Conservation (phyloP, 2,888 invertebrate species). For the Diaphora mendica region DNA sequence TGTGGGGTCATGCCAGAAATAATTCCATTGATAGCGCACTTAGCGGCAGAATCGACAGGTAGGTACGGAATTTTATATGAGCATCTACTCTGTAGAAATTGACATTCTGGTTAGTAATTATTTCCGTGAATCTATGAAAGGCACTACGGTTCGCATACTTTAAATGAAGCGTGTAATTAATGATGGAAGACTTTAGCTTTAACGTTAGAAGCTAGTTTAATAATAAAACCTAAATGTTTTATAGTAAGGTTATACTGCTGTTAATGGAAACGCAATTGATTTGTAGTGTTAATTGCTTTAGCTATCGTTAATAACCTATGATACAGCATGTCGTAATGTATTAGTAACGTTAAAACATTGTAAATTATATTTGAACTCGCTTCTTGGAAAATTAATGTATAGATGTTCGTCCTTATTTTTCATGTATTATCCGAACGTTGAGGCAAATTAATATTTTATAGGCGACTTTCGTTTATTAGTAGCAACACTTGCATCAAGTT, state of each 20-base stretch:
- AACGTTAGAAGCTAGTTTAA: slow-evolving; percentile 58
- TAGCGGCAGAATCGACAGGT: slow-evolving; percentile 90
- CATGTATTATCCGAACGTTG: slow-evolving; percentile 26
- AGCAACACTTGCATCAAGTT: background rate
- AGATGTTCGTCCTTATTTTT: slow-evolving; percentile 39
- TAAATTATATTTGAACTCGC: slow-evolving; percentile 27
- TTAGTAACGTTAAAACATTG: slow-evolving; percentile 18
- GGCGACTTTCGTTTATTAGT: slow-evolving; percentile 8
- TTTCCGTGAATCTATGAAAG: slow-evolving; percentile 52
- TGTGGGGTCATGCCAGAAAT: slow-evolving; percentile 90
- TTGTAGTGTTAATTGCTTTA: slow-evolving; percentile 52
- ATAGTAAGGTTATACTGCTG: slow-evolving; percentile 45
- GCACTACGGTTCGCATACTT: slow-evolving; percentile 67
- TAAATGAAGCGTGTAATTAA: slow-evolving; percentile 78
- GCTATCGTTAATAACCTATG: slow-evolving; percentile 38
- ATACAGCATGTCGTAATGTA: slow-evolving; percentile 24
- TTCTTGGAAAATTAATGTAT: slow-evolving; percentile 35
- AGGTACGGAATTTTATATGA: slow-evolving; percentile 59
- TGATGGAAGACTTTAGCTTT: slow-evolving; percentile 72
- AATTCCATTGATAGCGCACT: slow-evolving; percentile 89
- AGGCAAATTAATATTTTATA: slow-evolving; percentile 33
- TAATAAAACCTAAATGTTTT: slow-evolving; percentile 59
- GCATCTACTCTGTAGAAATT: slow-evolving; percentile 36
- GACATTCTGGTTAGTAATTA: slow-evolving; percentile 36
- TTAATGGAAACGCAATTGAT: slow-evolving; percentile 56